Percentiles rank a stretch among this genome's conserved stretches.
phyloP scores from a whole-genome alignment of 2,888 invertebrate species.

The Acanthacorydalis orientalis region DNA sequence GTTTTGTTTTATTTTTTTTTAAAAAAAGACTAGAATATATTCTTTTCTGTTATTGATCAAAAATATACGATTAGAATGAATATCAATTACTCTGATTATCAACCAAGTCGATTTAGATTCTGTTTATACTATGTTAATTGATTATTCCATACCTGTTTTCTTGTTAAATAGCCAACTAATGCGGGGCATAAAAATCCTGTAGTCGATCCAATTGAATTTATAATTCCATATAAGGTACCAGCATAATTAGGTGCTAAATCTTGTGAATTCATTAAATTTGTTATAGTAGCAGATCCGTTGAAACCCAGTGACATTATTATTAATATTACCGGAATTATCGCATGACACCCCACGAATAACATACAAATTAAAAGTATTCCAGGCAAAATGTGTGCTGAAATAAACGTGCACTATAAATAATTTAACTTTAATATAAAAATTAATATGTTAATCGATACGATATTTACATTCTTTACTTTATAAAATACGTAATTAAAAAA shows the following conservation, averaged over 20 bases:
- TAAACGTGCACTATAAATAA: neutral
- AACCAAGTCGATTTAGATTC: neutral
- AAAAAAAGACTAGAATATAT: no score
- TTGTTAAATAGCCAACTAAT: conserved; percentile 43
- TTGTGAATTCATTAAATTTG: conserved; percentile 33
- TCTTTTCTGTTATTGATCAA: no score
- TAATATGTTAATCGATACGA: no score
- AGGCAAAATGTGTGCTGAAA: conserved; percentile 27
- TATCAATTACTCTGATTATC: neutral
- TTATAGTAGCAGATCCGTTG: conserved; percentile 24
- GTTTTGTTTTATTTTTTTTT: no score
- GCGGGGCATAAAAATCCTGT: conserved; percentile 56
- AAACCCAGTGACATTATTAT: conserved; percentile 51
- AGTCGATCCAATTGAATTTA: conserved; percentile 52
- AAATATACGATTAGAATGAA: no score
- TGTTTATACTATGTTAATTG: conserved; percentile 2
- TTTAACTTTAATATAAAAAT: neutral
- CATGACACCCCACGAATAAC: conserved; percentile 43
- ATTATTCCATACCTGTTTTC: conserved; percentile 28
- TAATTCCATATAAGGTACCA: conserved; percentile 54
- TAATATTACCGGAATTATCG: conserved; percentile 42
- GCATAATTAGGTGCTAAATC: conserved; percentile 59
- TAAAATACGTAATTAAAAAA: neutral
- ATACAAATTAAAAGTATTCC: conserved; percentile 32
- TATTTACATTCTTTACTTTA: neutral